Percentiles rank a stretch among this genome's conserved stretches.
Conservation (phyloP, 1,140 invertebrate genomes). For the Ectropis grisescens region DNA sequence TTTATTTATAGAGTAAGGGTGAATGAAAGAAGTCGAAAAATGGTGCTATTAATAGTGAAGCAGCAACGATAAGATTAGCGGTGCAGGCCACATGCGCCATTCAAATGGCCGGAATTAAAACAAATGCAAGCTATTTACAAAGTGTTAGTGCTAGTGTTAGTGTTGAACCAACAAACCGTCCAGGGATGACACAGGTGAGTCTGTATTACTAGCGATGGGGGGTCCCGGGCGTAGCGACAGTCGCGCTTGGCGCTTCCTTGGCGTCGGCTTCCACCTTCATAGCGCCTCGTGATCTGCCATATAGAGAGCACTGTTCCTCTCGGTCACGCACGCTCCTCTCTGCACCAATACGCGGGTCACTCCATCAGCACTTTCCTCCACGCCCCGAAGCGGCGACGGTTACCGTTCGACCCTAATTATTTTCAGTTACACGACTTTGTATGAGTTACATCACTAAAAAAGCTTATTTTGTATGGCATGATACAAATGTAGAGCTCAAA, state of each 20-base stretch:
- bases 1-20: too few species aligned
- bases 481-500: too few species aligned
- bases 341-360: conserved; percentile 38
- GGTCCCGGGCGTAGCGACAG: conserved; percentile 18
- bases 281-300: conserved; percentile 31
- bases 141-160: conserved; percentile 29
- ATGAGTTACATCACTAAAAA: too few species aligned
- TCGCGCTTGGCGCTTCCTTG: conserved; percentile 27
- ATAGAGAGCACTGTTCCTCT: conserved; percentile 24
- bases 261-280: conserved; percentile 55
- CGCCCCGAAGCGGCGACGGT: not conserved
- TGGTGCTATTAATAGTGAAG: too few species aligned
- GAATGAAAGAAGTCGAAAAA: too few species aligned
- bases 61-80: too few species aligned
- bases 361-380: conserved; percentile 15
- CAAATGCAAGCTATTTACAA: conserved; percentile 14
- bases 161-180: conserved; percentile 51
- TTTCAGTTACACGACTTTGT: too few species aligned
- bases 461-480: too few species aligned
- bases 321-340: conserved; percentile 27
- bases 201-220: conserved; percentile 45
- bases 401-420: not conserved
- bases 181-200: conserved; percentile 46
- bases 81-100: too few species aligned
- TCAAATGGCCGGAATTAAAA: too few species aligned